Base-by-base conservation (phyloP, 2,797 vertebrate genomes). In the Lerista edwardsae region DNA sequence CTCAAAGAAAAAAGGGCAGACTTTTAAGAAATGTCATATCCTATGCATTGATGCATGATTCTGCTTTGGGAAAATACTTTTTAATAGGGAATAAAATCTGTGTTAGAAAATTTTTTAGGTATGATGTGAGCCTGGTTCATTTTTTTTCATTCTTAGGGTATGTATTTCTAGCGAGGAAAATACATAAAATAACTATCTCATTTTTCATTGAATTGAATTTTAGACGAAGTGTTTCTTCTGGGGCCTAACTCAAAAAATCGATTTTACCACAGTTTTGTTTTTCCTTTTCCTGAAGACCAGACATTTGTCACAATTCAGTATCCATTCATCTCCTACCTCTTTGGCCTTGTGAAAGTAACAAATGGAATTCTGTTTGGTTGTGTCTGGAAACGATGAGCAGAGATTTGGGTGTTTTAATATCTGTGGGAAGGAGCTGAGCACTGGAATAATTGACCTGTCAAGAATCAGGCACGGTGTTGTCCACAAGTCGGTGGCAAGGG, bases 361-460 rank as follows among this genome's bases (percentile, higher is more conserved):
- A 94, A 95, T 95, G 83, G 93, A 96, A 96, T 96, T 94, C 92
- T 84, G 95, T 92, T 95, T 93, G 94, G 90, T 94, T 94, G 87
- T 75, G 71, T 92, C 92, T 91, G 84, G 95, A 95, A 97, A 96
- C 94, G 95, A 97, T 97, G 97, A 97, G 96, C 94, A 91, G 94
- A 85, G 93, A 97, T 97, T 97, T 97, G 93, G 92, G 88, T 94
- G 92, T 94, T 93, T 93, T 94, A 93, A 89, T 93, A 92, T 94
- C 91, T 89, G 73, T 88, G 91, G 93, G 92, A 91, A 94, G 93
- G 85, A 89, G 90, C 93, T 92, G 93, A 96, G 81, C 89, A 82
- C 83, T 91, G 93, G 95, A 97, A 96, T 98, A 98, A 98, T 97
- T 98, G 98, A 98, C 96, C 97, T 98, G 97, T 98, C 98, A 97